phyloP scores from a whole-genome alignment of 2,888 invertebrate genomes.

The Leptopilina drosophilae region DNA sequence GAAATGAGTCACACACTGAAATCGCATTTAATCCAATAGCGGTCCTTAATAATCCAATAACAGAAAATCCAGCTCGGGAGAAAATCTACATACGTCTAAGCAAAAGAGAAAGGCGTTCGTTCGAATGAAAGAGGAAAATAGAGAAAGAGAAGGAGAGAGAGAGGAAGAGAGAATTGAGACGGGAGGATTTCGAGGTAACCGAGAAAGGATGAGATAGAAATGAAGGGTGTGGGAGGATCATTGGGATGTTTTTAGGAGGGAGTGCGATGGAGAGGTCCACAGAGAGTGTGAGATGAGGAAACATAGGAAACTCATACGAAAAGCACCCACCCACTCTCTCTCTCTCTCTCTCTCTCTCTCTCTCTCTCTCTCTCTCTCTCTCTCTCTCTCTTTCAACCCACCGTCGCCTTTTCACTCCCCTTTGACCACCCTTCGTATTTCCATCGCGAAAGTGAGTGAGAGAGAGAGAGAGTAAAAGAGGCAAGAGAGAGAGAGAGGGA shows the following conservation, averaged over 20 bases:
- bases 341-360: too few relatives aligned
- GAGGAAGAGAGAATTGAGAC: too few relatives aligned
- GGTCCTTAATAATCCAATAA: conserved; percentile 76
- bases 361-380: conserved; percentile 42
- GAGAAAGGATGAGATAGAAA: neutral
- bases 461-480: conserved; percentile 39
- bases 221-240: conserved; percentile 48
- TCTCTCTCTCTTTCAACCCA: conserved; percentile 25
- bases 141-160: too few relatives aligned
- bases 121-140: conserved; percentile 13
- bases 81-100: conserved; percentile 69
- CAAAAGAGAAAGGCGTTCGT: conserved; percentile 61
- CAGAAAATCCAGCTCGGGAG: conserved; percentile 59
- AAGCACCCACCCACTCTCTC: conserved; percentile 53
- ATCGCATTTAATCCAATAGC: conserved; percentile 75
- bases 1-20: conserved; percentile 63
- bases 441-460: conserved; percentile 59
- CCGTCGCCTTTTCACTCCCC: conserved; percentile 56
- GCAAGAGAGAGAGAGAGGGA: too few relatives aligned
- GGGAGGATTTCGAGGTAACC: too few relatives aligned
- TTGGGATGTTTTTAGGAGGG: conserved; percentile 16
- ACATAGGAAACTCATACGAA: conserved; percentile 66
- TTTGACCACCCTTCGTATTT: conserved; percentile 62
- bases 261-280: conserved; percentile 42
- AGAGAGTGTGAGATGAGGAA: conserved; percentile 46